phyloP scores from a whole-genome alignment of 2,888 invertebrate species.

The Phalangium opilio region DNA sequence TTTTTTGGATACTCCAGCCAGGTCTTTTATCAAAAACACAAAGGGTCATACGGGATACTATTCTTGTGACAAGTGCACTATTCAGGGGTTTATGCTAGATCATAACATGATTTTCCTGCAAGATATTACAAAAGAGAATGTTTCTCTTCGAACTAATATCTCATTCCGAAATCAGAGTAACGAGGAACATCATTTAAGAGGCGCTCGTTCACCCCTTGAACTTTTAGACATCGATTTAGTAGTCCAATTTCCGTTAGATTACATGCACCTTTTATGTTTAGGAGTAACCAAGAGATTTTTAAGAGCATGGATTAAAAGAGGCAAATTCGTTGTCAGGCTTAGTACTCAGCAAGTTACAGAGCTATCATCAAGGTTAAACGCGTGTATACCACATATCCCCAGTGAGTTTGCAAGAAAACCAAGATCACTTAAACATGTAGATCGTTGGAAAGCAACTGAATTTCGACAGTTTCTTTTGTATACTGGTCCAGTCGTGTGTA shows the following conservation, averaged over 20 bases:
- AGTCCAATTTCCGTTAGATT: conserved; percentile 24
- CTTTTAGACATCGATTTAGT: conserved; percentile 18
- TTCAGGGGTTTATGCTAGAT: no score
- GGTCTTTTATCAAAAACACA: conserved; percentile 22
- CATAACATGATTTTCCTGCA: no score
- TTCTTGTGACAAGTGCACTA: conserved; percentile 24
- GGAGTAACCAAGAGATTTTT: conserved; percentile 22
- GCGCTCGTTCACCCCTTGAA: conserved; percentile 5
- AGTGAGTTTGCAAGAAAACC: neutral
- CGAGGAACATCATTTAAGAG: conserved; percentile 17
- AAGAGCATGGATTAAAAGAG: conserved; percentile 11
- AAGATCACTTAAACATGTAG: neutral
- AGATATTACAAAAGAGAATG: neutral
- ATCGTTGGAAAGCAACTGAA: conserved; percentile 2
- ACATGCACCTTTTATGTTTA: conserved; percentile 26
- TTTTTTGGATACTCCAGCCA: conserved; percentile 26
- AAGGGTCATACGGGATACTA: conserved; percentile 24
- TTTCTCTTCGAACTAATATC: conserved; percentile 12
- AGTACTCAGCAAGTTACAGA: no score
- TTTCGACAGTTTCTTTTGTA: conserved; percentile 1
- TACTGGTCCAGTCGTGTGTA: conserved; percentile 1
- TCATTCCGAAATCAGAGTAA: conserved; percentile 14
- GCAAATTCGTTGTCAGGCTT: no score
- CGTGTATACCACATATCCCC: neutral
- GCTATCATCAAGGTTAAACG: no score